phyloP scores from a whole-genome alignment of 1,140 invertebrate genomes.

The Solenopsis fugax region DNA sequence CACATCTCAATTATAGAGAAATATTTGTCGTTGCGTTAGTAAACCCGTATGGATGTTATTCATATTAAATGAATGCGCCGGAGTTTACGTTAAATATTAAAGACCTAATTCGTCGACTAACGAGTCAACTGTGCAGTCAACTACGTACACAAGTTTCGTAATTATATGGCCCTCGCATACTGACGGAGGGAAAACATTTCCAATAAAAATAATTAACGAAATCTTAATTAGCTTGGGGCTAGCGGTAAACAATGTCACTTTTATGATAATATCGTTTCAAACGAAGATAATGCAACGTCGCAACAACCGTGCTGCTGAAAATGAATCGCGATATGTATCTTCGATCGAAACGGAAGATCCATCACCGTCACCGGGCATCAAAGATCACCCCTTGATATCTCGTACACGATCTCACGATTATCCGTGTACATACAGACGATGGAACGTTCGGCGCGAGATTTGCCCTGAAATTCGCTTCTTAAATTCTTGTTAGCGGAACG shows the following conservation, averaged over 20 bases:
- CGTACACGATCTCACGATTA: neutral
- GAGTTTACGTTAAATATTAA: constrained; percentile 50
- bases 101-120: constrained; percentile 45
- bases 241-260: neutral
- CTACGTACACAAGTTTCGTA: neutral
- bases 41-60: constrained; percentile 28
- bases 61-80: constrained; percentile 39
- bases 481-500: constrained; percentile 72
- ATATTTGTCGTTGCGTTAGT: constrained; percentile 15
- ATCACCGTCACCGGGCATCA: neutral
- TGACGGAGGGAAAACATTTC: neutral
- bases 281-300: neutral
- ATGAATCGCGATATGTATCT: neutral
- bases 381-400: neutral
- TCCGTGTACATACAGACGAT: neutral
- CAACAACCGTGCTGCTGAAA: neutral
- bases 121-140: constrained; percentile 11
- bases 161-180: neutral
- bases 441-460: constrained; percentile 54
- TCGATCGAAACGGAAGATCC: constrained; percentile 6
- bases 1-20: neutral
- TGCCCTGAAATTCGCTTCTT: constrained; percentile 65
- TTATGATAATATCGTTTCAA: neutral
- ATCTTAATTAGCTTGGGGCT: neutral
- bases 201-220: neutral